Evolutionary conservation across 2,113 vertebrate species (phyloP).

Genomic region (Pipra filicauda): DNA sequence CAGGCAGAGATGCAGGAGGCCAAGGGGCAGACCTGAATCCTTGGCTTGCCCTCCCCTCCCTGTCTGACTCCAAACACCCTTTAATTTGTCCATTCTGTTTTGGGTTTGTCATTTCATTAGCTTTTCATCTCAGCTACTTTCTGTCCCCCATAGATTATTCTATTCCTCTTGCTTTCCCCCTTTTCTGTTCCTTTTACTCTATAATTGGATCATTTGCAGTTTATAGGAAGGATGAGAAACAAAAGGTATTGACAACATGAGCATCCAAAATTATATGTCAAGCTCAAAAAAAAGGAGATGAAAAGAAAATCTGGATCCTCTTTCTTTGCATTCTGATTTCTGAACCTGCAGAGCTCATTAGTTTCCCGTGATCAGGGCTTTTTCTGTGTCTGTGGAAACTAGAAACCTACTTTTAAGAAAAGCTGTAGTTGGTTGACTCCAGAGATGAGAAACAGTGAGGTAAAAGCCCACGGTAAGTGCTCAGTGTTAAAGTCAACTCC

Average conservation of each 20-base stretch:
- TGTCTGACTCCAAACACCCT: neutral
- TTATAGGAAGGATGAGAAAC: conserved; percentile 22
- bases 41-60: neutral
- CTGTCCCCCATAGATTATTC: neutral
- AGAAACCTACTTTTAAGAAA: neutral
- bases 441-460: rapidly evolving
- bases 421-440: neutral
- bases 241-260: conserved; percentile 21
- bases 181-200: neutral
- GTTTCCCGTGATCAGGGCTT: neutral
- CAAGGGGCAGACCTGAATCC: neutral
- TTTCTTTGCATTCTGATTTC: conserved; percentile 11
- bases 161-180: neutral
- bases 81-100: rapidly evolving
- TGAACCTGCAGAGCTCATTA: neutral
- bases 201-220: conserved; percentile 26
- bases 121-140: neutral
- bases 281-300: neutral
- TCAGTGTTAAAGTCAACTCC: neutral
- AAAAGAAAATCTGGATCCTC: conserved; percentile 17
- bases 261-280: neutral
- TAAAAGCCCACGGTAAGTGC: rapidly evolving
- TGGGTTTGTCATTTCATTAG: neutral
- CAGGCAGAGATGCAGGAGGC: neutral
- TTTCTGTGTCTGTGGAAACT: neutral